phyloP scores from a whole-genome alignment of 2,888 invertebrate species.

The Piscicola geometra region DNA sequence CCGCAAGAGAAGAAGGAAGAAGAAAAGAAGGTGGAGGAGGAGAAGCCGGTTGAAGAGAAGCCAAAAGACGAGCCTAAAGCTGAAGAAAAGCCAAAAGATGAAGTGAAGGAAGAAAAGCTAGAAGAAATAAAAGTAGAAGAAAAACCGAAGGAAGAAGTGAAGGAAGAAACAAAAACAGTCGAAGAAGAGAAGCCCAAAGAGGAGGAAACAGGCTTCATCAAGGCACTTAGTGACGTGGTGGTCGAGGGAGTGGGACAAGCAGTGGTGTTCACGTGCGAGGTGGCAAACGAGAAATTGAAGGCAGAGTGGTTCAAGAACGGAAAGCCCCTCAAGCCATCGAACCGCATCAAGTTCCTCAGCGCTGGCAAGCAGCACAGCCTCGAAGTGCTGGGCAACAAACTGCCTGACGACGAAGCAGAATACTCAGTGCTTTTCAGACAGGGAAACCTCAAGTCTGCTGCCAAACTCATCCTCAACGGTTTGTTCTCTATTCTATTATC shows the following conservation, averaged over 20 bases:
- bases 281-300: conserved; percentile 72
- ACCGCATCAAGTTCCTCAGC: conserved; percentile 40
- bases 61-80: background rate
- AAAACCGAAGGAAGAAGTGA: conserved; percentile 12
- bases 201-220: conserved; percentile 50
- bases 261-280: conserved; percentile 67
- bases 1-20: conserved; percentile 47
- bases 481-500: too few species aligned
- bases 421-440: conserved; percentile 45
- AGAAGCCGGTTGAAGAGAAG: background rate
- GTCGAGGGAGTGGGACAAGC: conserved; percentile 47
- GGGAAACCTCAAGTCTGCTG: conserved; percentile 48
- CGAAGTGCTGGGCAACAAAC: conserved; percentile 73
- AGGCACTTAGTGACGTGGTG: conserved; percentile 50
- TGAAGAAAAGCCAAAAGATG: background rate
- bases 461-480: conserved; percentile 51
- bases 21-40: conserved; percentile 17
- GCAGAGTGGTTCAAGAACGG: conserved; percentile 66
- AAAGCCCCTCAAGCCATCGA: conserved; percentile 37
- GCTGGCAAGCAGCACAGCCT: conserved; percentile 64
- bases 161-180: background rate
- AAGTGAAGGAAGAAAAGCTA: background rate
- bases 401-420: conserved; percentile 59
- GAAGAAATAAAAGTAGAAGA: background rate
- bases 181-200: background rate